These are phyloP conservation scores for Ophioninae sp. DNA, from an alignment of 2,888 invertebrate species.

Conservation along the genomic window DNA sequence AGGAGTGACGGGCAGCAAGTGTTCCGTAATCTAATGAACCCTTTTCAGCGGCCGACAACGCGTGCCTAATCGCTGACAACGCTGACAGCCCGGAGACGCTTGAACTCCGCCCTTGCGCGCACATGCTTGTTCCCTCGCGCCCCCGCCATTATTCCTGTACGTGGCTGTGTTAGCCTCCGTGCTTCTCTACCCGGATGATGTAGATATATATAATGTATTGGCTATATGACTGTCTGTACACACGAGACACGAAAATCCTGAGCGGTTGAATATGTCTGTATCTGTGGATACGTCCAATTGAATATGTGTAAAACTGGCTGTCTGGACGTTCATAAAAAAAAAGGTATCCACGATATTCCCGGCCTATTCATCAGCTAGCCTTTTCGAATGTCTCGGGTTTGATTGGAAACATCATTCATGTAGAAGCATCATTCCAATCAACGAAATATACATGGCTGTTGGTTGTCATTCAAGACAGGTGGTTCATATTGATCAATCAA, in stretches of 20 bases:
- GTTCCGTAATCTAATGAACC: conserved; percentile 72
- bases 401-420: neutral
- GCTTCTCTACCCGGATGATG: neutral
- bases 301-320: neutral
- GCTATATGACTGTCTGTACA: neutral
- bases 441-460: neutral
- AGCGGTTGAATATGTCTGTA: neutral
- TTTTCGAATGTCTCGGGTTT: neutral
- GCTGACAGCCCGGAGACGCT: conserved; percentile 68
- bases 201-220: neutral
- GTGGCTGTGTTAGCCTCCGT: conserved; percentile 9
- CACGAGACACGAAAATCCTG: neutral
- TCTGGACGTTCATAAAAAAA: neutral
- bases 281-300: neutral
- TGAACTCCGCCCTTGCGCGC: conserved; percentile 64
- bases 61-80: conserved; percentile 72
- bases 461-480: neutral
- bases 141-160: conserved; percentile 19
- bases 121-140: conserved; percentile 25
- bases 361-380: neutral
- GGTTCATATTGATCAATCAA: neutral
- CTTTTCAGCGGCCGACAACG: conserved; percentile 72
- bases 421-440: neutral
- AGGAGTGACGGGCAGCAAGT: conserved; percentile 64
- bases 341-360: neutral